phyloP scores from a whole-genome alignment of 2,797 vertebrate species.

The Sebastes flavidus region DNA sequence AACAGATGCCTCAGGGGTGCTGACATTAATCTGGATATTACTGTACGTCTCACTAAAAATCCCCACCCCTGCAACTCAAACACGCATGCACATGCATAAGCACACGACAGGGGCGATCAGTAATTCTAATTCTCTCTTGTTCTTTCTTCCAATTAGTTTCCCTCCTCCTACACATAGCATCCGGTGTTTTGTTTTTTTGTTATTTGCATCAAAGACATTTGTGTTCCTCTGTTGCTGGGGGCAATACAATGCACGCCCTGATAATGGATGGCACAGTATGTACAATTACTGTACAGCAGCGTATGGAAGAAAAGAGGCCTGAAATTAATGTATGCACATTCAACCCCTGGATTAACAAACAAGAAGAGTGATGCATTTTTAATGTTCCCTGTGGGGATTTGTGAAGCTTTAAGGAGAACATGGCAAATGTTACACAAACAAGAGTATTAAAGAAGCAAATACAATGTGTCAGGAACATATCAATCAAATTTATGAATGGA shows the following conservation, averaged over 20 bases:
- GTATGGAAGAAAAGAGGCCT: not conserved
- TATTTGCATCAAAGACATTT: not conserved
- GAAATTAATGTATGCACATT: not conserved
- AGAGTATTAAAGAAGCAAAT: no score
- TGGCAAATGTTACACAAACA: not conserved
- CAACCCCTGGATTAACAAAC: not conserved
- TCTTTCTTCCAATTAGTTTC: not conserved
- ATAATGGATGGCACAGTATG: not conserved
- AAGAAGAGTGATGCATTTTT: slow-evolving; percentile 15
- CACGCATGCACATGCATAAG: not conserved
- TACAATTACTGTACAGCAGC: not conserved
- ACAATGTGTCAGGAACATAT: not conserved
- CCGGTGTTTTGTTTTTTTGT: not conserved
- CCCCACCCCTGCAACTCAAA: not conserved
- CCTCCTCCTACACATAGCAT: not conserved
- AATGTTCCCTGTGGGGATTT: slow-evolving; percentile 3
- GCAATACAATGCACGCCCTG: not conserved
- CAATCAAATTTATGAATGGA: not conserved
- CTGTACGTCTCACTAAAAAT: not conserved
- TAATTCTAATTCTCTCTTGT: not conserved
- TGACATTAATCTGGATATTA: slow-evolving; percentile 40
- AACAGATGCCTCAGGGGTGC: slow-evolving; percentile 26
- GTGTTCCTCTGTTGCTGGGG: not conserved
- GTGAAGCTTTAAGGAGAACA: not conserved
- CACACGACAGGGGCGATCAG: not conserved